phyloP scores from a whole-genome alignment of 2,113 vertebrate species.

The Oceanodroma tethys region DNA sequence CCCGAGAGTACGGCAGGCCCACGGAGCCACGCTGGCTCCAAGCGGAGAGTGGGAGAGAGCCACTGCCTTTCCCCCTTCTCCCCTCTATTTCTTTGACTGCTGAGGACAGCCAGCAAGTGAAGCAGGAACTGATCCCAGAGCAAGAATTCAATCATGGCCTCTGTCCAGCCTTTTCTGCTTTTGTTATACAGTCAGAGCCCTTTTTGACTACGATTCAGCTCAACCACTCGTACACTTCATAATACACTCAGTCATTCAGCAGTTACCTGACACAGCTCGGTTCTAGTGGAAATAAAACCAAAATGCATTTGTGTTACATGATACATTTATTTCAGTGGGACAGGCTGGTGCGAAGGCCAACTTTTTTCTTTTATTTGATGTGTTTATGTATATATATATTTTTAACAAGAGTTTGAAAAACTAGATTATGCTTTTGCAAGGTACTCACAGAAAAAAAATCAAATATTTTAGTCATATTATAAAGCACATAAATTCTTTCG shows the following conservation, averaged over 20 bases:
- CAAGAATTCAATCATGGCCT: background rate
- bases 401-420: background rate
- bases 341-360: background rate
- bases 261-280: background rate
- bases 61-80: background rate
- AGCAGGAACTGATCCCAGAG: background rate
- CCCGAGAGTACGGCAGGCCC: accelerated
- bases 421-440: background rate
- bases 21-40: accelerated
- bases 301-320: background rate
- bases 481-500: background rate
- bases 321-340: background rate
- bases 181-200: background rate
- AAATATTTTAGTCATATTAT: background rate
- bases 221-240: background rate
- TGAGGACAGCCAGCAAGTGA: background rate
- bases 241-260: background rate
- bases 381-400: background rate
- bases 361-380: background rate
- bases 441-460: background rate
- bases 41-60: background rate
- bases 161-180: background rate
- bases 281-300: background rate
- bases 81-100: background rate
- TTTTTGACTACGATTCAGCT: background rate